Evolutionary conservation across 1,140 invertebrate species (phyloP).

Genomic region (Zophobas morio): DNA sequence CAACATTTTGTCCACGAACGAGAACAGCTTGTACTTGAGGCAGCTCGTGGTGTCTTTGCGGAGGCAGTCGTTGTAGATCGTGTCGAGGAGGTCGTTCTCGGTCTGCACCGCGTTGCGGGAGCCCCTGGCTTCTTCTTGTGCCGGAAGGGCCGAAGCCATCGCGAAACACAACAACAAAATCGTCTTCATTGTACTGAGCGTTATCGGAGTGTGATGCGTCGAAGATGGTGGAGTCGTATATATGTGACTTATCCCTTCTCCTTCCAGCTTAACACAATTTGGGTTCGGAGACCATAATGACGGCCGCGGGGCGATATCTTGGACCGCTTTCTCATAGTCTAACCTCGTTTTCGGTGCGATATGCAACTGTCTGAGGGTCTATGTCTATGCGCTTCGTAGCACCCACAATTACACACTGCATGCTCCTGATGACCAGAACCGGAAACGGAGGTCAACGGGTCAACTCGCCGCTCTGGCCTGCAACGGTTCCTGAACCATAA

Average conservation of each 20-base stretch:
- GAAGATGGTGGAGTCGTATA: conserved; percentile 63
- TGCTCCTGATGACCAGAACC: conserved; percentile 49
- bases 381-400: conserved; percentile 40
- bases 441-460: conserved; percentile 36
- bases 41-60: conserved; percentile 85
- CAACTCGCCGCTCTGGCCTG: conserved; percentile 13
- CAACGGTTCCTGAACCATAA: too few species aligned
- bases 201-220: conserved; percentile 62
- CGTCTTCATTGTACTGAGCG: conserved; percentile 28
- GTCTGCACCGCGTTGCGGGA: conserved; percentile 74
- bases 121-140: conserved; percentile 73
- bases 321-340: conserved; percentile 67
- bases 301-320: conserved; percentile 64
- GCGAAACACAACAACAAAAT: conserved; percentile 70
- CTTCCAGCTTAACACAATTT: conserved; percentile 63
- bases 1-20: conserved; percentile 86
- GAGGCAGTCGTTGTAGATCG: conserved; percentile 82
- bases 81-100: conserved; percentile 83
- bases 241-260: conserved; percentile 65
- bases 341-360: conserved; percentile 66
- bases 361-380: conserved; percentile 51
- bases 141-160: conserved; percentile 75
- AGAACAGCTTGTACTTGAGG: conserved; percentile 87
- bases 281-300: conserved; percentile 67
- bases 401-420: conserved; percentile 43